Evolutionary conservation across 1,140 invertebrate species (phyloP), one percentile per base, ranked within the genome.

Genomic region (Cydia splendana): DNA sequence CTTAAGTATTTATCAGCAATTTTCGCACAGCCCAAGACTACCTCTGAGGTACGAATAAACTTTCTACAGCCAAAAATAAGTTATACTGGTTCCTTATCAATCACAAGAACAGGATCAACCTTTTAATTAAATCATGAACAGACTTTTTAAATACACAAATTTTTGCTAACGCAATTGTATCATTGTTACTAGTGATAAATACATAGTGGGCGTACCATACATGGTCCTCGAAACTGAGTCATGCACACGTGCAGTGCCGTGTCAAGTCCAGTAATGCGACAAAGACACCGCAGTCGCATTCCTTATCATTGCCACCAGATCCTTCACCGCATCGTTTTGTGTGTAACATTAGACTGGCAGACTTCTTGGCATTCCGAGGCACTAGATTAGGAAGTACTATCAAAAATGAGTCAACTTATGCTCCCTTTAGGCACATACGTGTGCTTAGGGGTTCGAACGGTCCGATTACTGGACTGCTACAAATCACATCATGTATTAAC

Each of bases 261-360:
- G 81, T 82, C 42, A 74, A 82, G 80, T 82, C 85, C 85, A 87
- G 83, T 84, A 85, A 85, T 80, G 85, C 81, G 80, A 84, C 80
- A 82, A 81, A 82, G 78, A 57, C 53, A 65, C 74, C 30, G 53
- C 51, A 34, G 7, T n/a, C 20, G 57, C 57, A 53, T 53, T 53
- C n/a, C 57, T 62, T 62, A 62, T 62, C 57, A n/a, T 4, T 24
- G 57, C 57, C 15, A 62, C 57, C 9, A 24, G 57, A 62, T 62
- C 57, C 57, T 20, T 62, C 18, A 24, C 18, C 57, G 20, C 57
- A 62, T 24, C 57, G 57, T 62, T 62, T 62, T 62, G 57, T 62
- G n/a, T 62, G 57, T 62, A 62, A 62, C 57, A 12, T 62, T 62
- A 62, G 57, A 62, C 57, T 62, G 57, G 20, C 57, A 62, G 57